Evolutionary conservation across 2,888 invertebrate genomes (phyloP).

Genomic region (Meloe dianella): DNA sequence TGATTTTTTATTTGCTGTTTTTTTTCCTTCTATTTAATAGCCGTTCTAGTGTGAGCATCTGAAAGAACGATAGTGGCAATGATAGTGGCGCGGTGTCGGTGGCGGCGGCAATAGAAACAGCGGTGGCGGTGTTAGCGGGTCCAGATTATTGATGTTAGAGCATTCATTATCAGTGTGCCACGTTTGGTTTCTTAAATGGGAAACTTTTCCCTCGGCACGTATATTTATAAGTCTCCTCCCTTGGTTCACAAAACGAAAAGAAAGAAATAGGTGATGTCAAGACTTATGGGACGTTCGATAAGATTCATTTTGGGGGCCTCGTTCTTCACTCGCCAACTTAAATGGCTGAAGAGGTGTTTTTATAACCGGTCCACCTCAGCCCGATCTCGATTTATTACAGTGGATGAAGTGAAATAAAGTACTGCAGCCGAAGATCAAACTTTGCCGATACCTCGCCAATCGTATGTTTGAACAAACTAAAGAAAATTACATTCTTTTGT

Average conservation of each 20-base stretch:
- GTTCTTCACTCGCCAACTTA: slow-evolving; percentile 49
- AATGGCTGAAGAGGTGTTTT: slow-evolving; percentile 57
- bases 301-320: slow-evolving; percentile 60
- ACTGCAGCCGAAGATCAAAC: slow-evolving; percentile 52
- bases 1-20: not conserved
- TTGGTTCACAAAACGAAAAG: slow-evolving; percentile 55
- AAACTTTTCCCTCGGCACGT: slow-evolving; percentile 60
- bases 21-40: not conserved
- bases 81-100: not conserved
- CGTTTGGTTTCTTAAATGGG: slow-evolving; percentile 59
- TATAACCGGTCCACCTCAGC: slow-evolving; percentile 55
- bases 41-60: not conserved
- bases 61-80: not conserved
- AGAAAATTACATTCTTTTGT: slow-evolving; percentile 35
- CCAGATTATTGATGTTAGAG: slow-evolving; percentile 52
- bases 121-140: slow-evolving; percentile 23
- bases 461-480: slow-evolving; percentile 34
- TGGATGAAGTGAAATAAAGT: slow-evolving; percentile 50
- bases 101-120: not conserved
- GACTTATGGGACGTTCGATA: slow-evolving; percentile 63
- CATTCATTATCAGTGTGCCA: slow-evolving; percentile 53
- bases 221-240: slow-evolving; percentile 60
- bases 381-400: slow-evolving; percentile 51
- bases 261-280: slow-evolving; percentile 63
- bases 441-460: slow-evolving; percentile 43